Percentiles rank a stretch among this genome's conserved stretches.
These are phyloP conservation scores for Cheirogaleus medius DNA, from an alignment of 2,113 vertebrate genomes.

Conservation along the genomic window DNA sequence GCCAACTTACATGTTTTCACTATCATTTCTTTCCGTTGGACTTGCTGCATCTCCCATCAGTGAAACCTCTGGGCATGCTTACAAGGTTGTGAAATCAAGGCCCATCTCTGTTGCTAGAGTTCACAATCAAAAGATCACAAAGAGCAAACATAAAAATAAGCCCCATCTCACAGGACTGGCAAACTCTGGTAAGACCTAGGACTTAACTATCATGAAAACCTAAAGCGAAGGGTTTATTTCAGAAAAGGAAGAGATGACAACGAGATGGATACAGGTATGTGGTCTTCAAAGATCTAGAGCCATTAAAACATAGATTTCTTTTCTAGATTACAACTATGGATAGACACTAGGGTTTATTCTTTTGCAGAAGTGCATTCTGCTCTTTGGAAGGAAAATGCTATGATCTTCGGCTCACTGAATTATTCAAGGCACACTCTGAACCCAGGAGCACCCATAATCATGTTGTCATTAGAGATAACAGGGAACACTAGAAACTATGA, in stretches of 20 bases:
- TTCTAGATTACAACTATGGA: neutral
- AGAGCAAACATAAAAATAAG: neutral
- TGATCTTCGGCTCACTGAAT: neutral
- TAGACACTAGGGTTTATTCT: neutral
- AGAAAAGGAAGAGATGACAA: neutral
- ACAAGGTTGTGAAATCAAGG: constrained; percentile 52
- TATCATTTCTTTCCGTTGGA: neutral
- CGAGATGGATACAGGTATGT: neutral
- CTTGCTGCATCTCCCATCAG: neutral
- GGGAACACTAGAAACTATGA: neutral
- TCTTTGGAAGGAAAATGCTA: neutral
- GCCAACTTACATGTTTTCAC: neutral
- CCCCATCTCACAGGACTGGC: neutral
- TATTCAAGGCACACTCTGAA: neutral
- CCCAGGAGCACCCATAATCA: neutral
- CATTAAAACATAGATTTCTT: neutral
- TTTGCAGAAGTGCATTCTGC: neutral
- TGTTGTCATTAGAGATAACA: neutral
- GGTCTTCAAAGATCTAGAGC: neutral
- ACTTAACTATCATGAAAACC: neutral
- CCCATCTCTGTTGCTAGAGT: neutral
- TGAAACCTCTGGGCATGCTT: constrained; percentile 29
- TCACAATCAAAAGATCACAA: constrained; percentile 12
- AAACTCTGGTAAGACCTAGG: neutral
- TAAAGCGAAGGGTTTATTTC: neutral